Conservation (phyloP, 1,140 invertebrate species). For the Drosophila tani region DNA sequence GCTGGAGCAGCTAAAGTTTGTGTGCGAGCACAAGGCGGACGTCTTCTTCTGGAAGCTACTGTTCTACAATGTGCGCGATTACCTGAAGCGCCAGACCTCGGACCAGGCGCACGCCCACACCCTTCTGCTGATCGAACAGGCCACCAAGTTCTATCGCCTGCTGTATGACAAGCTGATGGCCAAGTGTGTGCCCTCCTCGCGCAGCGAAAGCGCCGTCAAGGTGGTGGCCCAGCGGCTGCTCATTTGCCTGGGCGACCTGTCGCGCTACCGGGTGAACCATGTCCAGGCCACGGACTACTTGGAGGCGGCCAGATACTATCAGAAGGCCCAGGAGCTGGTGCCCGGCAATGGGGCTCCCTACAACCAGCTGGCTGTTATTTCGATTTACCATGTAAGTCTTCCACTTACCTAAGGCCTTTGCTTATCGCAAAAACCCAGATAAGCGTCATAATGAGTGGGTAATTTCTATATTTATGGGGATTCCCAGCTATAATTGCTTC, state of each 20-base stretch:
- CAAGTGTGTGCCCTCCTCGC: constrained; percentile 84
- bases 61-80: constrained; percentile 96
- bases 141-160: constrained; percentile 77
- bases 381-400: constrained; percentile 95
- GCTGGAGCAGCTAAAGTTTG: constrained; percentile 93
- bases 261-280: constrained; percentile 94
- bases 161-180: constrained; percentile 57
- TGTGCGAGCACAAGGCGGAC: constrained; percentile 94
- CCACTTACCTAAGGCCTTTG: too few species aligned
- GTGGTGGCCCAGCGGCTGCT: constrained; percentile 94
- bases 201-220: constrained; percentile 88
- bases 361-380: constrained; percentile 97
- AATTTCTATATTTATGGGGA: not conserved
- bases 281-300: constrained; percentile 94
- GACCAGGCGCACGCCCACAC: constrained; percentile 86
- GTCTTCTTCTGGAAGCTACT: constrained; percentile 96
- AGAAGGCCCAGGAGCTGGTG: constrained; percentile 96
- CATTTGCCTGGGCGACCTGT: constrained; percentile 95
- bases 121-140: constrained; percentile 89
- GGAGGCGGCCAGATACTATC: constrained; percentile 95
- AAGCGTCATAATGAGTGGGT: not conserved
- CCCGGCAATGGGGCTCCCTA: constrained; percentile 98
- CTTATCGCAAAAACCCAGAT: not conserved
- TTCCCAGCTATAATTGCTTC: not conserved
- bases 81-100: constrained; percentile 86